Base-by-base conservation (phyloP, 1,140 invertebrate genomes). In the Bradynema listronoti region DNA sequence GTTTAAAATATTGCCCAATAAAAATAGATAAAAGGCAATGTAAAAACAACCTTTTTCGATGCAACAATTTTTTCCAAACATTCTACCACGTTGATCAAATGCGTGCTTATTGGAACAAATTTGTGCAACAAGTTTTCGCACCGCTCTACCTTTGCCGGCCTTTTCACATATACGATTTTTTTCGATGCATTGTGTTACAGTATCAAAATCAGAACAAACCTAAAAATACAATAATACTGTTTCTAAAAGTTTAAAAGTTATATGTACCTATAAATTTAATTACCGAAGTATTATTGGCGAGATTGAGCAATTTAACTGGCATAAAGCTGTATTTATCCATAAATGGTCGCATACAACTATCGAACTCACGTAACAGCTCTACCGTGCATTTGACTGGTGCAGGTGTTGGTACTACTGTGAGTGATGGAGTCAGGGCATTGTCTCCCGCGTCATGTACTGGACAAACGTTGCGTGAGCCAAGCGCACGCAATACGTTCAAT, bases 391-490 rank as follows among this genome's bases (percentile, higher is more conserved):
- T 58, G 25, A 29, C 9, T 49, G 56, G 39, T 27, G 32, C 22
- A 34, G 65, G 30, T 58, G 2, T 24, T 30, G n/a, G 19, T 25
- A 46, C 27, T 46, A 32, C 27, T 33, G 27, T 59, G 22, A 25
- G 45, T 22, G 24, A 29, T 36, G 33, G 25, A 6, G n/a, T 36
- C n/a, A 34, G 7, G 19, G 36, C 51, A 19, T 5, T 19, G 1
- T 16, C 32, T 7, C 27, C 7, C 14, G 25, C n/a, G 14, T 39
- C n/a, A n/a, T 16, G 5, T 22, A 45, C 52, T 3, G 64, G 62
- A 34, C 72, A 76, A 7, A 69, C 46, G 32, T 77, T 64, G 9
- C 56, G 55, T 14, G 73, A 73, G 25, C 62, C 65, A 29, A 75
- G 61, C 14, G 73, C 75, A 14, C 50, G 45, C 25, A 75, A 51